Evolutionary conservation across 2,888 invertebrate species (phyloP), one percentile per base, ranked within the genome.

Genomic region (Embidobia sp.): DNA sequence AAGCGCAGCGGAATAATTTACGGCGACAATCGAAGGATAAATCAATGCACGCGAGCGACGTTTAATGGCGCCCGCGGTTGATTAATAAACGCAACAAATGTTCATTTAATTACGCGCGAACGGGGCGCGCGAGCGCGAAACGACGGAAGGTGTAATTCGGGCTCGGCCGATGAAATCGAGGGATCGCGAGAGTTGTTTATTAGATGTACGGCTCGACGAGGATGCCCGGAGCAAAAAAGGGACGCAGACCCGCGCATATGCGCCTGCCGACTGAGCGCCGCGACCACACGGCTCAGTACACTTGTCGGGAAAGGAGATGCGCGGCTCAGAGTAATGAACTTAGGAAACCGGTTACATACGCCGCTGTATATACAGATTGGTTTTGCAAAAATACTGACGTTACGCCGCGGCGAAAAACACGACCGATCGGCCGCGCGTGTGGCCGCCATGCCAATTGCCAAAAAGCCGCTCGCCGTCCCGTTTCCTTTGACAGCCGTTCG

Each of bases 291-390:
- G 81, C 73, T 48, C 72, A 48, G 80, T 40, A 75, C 80, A 85
- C 85, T 86, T 87, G 87, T 86, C 86, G 85, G 85, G 86, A 87
- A 86, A 87, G 87, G 87, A 87, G 86, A 87, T 86, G 85, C 84
- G 86, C 82, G 70, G 78, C 80, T 78, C 83, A 81, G 88, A 86
- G 88, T 89, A 89, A 89, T 89, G 89, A 89, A 89, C 89, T 88
- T 88, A 86, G 86, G 82, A 86, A 88, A 89, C 89, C 89, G 89
- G 89, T 89, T 88, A 84, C 86, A 85, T 85, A 82, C 83, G 82
- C 83, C 76, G 79, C 80, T 80, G 79, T 84, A 82, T 85, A 80
- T 82, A 85, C 82, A 81, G 83, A 82, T 85, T 82, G 82, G 81
- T 84, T 85, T 81, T 81, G 79, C 75, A 79, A 73, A 73, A 79